phyloP scores from a whole-genome alignment of 2,113 vertebrate species.

The Mastomys natalensis region DNA sequence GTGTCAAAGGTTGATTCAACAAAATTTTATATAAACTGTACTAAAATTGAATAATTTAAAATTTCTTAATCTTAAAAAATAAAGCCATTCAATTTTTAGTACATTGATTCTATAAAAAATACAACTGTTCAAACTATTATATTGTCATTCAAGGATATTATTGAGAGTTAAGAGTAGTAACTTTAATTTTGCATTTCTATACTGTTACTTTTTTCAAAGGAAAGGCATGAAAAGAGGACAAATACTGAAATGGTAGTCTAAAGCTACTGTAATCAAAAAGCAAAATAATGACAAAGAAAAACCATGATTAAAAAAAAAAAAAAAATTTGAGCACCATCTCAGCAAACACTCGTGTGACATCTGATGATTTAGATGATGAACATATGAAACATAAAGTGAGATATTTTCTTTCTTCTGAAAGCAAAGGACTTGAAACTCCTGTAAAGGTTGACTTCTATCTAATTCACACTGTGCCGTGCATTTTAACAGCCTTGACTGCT shows the following conservation, averaged over 20 bases:
- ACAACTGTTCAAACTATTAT: neutral
- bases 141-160: conserved; percentile 1
- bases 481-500: neutral
- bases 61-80: conserved; percentile 15
- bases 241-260: conserved; percentile 31
- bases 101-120: conserved; percentile 45
- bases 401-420: conserved; percentile 36
- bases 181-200: neutral
- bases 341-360: conserved; percentile 30
- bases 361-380: neutral
- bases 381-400: neutral
- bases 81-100: conserved; percentile 47
- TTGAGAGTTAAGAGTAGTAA: conserved; percentile 17
- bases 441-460: conserved; percentile 14
- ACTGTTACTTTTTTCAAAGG: neutral
- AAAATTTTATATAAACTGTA: conserved; percentile 49
- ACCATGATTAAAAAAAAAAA: conserved; percentile 6
- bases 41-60: conserved; percentile 40
- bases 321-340: neutral
- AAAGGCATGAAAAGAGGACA: neutral
- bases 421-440: conserved; percentile 32
- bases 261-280: conserved; percentile 42
- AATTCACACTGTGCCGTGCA: neutral
- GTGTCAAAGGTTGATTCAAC: conserved; percentile 11
- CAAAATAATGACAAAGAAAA: conserved; percentile 54